Conservation (phyloP, 2,113 vertebrate species). For the Callipepla squamata region DNA sequence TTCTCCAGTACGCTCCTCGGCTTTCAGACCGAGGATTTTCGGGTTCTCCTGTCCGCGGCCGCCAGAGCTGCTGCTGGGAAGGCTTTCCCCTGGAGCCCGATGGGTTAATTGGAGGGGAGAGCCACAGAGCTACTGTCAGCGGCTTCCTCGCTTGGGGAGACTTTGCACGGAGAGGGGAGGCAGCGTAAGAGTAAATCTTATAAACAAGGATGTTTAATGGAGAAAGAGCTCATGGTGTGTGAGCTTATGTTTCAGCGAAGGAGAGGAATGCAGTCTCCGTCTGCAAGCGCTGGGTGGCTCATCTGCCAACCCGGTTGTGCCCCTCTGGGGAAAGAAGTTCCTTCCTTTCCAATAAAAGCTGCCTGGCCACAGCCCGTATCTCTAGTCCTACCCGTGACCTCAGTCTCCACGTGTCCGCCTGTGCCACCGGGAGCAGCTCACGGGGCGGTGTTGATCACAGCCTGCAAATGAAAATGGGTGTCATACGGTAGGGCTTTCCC, state of each 20-base stretch:
- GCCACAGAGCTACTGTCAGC: not conserved
- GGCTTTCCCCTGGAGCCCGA: not conserved
- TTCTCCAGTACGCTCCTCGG: not conserved
- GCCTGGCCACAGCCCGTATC: not conserved
- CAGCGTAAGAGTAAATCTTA: not conserved
- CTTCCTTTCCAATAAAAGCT: not conserved
- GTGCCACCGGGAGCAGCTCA: not conserved
- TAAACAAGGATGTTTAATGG: not conserved
- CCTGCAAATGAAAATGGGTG: not conserved
- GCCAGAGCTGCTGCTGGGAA: not conserved
- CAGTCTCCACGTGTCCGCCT: not conserved
- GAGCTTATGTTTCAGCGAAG: not conserved
- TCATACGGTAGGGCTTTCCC: not conserved
- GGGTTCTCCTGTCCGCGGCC: not conserved
- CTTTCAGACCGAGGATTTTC: not conserved
- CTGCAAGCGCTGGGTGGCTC: not conserved
- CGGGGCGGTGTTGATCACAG: not conserved
- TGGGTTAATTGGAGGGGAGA: constrained; percentile 18
- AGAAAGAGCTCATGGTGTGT: not conserved
- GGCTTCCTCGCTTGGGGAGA: not conserved
- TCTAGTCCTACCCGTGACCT: not conserved
- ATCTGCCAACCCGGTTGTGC: not conserved
- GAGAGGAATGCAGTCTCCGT: not conserved
- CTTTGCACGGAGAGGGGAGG: not conserved
- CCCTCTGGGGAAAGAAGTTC: not conserved